A percentile compares a stretch with the other conserved stretches of the same genome.
These are phyloP conservation scores for Ceratotherium simum DNA, from an alignment of 2,113 vertebrate genomes.

Conservation along the genomic window DNA sequence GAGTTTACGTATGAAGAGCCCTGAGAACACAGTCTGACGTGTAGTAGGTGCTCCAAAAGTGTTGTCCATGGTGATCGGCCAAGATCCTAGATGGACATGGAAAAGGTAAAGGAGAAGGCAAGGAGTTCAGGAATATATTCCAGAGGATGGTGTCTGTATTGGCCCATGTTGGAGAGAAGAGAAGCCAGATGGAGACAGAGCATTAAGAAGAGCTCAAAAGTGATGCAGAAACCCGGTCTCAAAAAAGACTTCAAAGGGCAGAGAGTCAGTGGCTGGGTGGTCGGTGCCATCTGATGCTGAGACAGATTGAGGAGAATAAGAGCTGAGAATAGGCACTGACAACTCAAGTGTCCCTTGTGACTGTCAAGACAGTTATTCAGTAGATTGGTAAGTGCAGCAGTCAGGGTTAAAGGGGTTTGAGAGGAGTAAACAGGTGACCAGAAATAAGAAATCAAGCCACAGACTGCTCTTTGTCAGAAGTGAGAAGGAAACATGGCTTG, in stretches of 20 bases:
- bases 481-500: neutral
- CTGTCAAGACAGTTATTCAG: neutral
- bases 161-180: neutral
- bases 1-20: accelerated
- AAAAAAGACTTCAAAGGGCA: neutral
- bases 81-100: neutral
- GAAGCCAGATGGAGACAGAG: neutral
- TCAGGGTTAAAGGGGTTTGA: neutral
- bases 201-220: neutral
- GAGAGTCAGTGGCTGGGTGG: neutral
- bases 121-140: neutral
- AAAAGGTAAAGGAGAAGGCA: neutral
- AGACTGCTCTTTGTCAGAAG: neutral
- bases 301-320: neutral
- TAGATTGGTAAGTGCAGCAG: neutral
- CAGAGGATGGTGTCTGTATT: too few relatives aligned
- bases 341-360: accelerated
- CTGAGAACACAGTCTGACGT: neutral
- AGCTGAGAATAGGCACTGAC: accelerated
- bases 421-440: neutral
- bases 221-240: neutral
- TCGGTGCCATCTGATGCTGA: neutral
- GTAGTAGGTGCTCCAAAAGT: neutral
- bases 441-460: neutral
- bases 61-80: neutral